Percentiles rank a stretch among this genome's conserved stretches.
Evolutionary conservation across 2,888 invertebrate species (phyloP).

Genomic region (Macrophya annulata): DNA sequence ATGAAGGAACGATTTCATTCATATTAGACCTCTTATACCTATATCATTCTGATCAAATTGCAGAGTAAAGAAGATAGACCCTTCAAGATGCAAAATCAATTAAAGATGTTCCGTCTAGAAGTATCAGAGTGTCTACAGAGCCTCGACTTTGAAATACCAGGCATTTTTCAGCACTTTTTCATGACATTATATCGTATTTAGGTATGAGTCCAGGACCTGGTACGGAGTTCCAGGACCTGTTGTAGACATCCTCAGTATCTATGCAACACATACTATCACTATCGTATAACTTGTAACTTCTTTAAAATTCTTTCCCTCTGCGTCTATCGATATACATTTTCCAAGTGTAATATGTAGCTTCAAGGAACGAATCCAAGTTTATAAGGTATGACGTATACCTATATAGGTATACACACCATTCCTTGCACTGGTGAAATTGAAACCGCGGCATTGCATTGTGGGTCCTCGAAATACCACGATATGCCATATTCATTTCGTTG

Average conservation of each 20-base stretch:
- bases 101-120: background rate
- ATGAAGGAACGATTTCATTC: background rate
- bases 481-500: background rate
- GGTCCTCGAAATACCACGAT: background rate
- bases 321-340: slow-evolving; percentile 25
- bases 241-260: no score
- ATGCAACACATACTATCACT: background rate
- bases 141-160: no score
- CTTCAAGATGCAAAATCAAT: background rate
- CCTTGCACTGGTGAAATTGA: slow-evolving; percentile 2
- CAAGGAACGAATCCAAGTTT: background rate
- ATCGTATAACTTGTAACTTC: background rate
- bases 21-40: background rate
- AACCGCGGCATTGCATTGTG: slow-evolving; percentile 36
- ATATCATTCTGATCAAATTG: background rate
- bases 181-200: no score
- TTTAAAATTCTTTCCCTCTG: background rate
- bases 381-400: background rate
- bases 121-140: background rate
- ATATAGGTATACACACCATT: background rate
- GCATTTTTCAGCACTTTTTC: no score
- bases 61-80: background rate
- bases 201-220: no score
- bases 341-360: background rate
- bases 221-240: no score